These are phyloP conservation scores for Tachuris rubrigastra DNA, from an alignment of 2,113 vertebrate genomes.

Conservation along the genomic window DNA sequence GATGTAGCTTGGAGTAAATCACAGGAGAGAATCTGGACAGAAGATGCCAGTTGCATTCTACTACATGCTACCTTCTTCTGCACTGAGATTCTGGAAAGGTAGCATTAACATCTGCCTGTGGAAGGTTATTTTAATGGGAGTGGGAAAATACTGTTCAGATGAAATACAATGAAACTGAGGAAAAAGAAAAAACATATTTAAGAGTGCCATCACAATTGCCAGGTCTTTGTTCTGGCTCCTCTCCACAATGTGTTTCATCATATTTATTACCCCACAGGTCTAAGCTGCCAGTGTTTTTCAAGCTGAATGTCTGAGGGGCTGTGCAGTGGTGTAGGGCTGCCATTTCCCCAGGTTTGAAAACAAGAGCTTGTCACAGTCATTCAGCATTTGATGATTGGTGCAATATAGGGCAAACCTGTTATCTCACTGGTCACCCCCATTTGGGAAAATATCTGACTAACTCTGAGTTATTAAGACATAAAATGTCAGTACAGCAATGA, in stretches of 20 bases:
- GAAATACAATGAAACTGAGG: background rate
- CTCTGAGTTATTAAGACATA: background rate
- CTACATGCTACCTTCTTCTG: background rate
- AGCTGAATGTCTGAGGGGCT: fast-evolving
- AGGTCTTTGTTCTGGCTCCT: background rate
- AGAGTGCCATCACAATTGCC: background rate
- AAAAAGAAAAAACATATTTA: background rate
- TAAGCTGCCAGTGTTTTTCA: background rate
- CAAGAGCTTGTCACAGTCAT: background rate
- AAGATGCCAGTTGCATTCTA: background rate
- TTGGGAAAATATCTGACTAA: background rate
- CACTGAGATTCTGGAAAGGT: background rate
- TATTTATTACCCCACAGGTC: background rate
- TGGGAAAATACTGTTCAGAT: background rate
- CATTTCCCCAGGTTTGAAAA: background rate
- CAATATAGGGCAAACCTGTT: background rate
- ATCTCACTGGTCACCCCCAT: background rate
- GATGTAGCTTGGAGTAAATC: background rate
- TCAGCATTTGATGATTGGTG: background rate
- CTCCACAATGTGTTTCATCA: fast-evolving
- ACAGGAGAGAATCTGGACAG: background rate
- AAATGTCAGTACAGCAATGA: background rate
- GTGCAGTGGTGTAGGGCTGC: background rate
- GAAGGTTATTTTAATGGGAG: background rate
- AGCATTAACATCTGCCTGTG: background rate